phyloP scores from a whole-genome alignment of 2,888 invertebrate genomes.

The Rhagonycha lutea region DNA sequence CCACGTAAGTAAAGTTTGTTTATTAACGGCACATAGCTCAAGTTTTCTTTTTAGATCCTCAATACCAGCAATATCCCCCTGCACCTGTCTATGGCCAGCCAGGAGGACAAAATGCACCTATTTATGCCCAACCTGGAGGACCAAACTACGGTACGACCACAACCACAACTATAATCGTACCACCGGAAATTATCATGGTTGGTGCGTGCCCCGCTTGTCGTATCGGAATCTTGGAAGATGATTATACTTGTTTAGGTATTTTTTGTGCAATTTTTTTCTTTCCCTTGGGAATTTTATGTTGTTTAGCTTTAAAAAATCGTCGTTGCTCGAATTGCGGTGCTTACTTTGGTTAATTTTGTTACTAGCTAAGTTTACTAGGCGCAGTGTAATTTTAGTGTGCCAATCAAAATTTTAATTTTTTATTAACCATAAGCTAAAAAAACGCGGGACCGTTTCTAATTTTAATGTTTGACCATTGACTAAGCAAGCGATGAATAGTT shows the following conservation, averaged over 20 bases:
- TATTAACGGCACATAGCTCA: background rate
- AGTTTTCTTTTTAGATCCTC: constrained; percentile 7
- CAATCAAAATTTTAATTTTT: background rate
- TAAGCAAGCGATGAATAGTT: background rate
- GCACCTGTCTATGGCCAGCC: constrained; percentile 26
- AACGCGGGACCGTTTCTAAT: background rate
- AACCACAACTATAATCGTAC: constrained; percentile 64
- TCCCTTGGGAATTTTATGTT: constrained; percentile 85
- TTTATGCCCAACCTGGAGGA: constrained; percentile 37
- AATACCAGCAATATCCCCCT: constrained; percentile 7
- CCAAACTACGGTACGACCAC: constrained; percentile 60
- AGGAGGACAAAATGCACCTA: constrained; percentile 35
- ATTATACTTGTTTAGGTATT: constrained; percentile 83
- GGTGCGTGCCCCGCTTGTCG: constrained; percentile 89
- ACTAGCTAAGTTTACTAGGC: background rate
- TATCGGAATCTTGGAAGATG: constrained; percentile 85
- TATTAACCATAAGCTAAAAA: background rate
- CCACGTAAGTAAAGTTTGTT: constrained; percentile 6
- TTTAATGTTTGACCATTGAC: background rate
- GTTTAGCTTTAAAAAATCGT: constrained; percentile 80
- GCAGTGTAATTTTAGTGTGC: background rate
- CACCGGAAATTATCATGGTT: constrained; percentile 79
- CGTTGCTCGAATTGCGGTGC: constrained; percentile 89
- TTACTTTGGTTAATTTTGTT: constrained; percentile 67
- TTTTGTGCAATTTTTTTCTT: constrained; percentile 85